Evolutionary conservation across 2,113 vertebrate species (phyloP), one percentile per base, ranked within the genome.

Genomic region (Rhineura floridana): DNA sequence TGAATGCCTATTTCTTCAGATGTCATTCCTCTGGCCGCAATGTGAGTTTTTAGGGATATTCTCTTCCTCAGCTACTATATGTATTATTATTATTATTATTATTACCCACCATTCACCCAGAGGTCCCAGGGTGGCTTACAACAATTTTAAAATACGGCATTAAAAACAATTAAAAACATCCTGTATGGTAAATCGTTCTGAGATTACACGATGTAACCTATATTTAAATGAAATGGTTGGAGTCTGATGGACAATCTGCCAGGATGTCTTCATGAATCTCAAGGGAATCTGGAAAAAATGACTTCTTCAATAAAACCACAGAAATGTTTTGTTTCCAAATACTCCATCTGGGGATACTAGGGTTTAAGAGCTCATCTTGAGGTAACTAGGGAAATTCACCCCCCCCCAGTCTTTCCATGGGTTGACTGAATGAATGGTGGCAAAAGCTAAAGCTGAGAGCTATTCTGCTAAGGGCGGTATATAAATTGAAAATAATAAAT

Each of bases 181-280:
- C n/a, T 48, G 33, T 48, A 46, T 63, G 33, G 44, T 42, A 82
- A 48, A 33, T 25, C 12, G 44, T 46, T 48, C 21, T 36, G 48
- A 86, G 62, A 48, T 87, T 73, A 63, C 21, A 8, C 75, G 33
- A 59, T 75, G 55, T 63, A 81, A 82, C 30, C 42, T 62, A 48
- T 63, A 17, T 81, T 87, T 48, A 36, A 81, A 82, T 62, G 33
- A 72, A 87, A 87, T 48, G 15, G 10, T 50, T 79, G 67, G 52
- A 82, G 69, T 36, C 72, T 63, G 79, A 75, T 48, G 67, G 67
- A 21, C 59, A 86, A 86, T 86, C 65, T 86, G 23, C 84, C 42
- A 78, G 55, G 19, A 75, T 81, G 69, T 13, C 79, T 82, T 82
- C 48, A 87, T 87, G 79, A 42, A 75, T 81, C 86, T 73, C 52